Base-by-base conservation (phyloP, 2,888 invertebrate genomes). In the Xanthorhoe spadicearia region DNA sequence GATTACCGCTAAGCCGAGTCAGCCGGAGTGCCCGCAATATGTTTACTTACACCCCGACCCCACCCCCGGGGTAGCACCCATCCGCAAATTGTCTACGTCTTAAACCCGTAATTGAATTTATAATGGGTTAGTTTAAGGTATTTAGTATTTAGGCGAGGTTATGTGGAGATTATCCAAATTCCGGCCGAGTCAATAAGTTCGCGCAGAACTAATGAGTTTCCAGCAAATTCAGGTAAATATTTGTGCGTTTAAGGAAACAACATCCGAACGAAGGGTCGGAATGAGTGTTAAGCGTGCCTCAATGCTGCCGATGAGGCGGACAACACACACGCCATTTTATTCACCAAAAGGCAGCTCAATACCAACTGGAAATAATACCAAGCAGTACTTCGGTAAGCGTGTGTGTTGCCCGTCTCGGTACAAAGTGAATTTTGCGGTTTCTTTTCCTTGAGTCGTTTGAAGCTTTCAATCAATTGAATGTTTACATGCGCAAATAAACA, bases 41-140 rank as follows among this genome's bases (percentile, higher is more conserved):
- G 90, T 87, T 86, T 84, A 84, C 79, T 81, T 78, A 78, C 74
- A 23, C 50, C 61, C 69, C 68, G 68, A 53, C 28, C 56, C 59
- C 71, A 15, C 60, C 69, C 61, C 51, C 48, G 61, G 59, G 63
- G 53, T 56, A 57, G 53, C 72, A 79, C 80, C 76, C 78, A 77
- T 82, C 82, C 82, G 80, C 87, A 86, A 87, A 90, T 88, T 87
- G 86, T 89, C 85, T 87, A 75, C 85, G 84, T 87, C 88, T 88
- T 88, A 83, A 85, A 84, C 77, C 77, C 83, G 85, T 92, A 90
- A 91, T 92, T 90, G 90, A 91, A 92, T 91, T 90, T 91, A 91
- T 92, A 92, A 92, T 90, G 83, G 89, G 86, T 88, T 87, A 88
- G 88, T 90, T 89, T 84, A 87, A 82, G 83, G 88, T 89, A 86